These are phyloP conservation scores for Homarus gammarus DNA, from an alignment of 2,888 invertebrate genomes.

Conservation along the genomic window DNA sequence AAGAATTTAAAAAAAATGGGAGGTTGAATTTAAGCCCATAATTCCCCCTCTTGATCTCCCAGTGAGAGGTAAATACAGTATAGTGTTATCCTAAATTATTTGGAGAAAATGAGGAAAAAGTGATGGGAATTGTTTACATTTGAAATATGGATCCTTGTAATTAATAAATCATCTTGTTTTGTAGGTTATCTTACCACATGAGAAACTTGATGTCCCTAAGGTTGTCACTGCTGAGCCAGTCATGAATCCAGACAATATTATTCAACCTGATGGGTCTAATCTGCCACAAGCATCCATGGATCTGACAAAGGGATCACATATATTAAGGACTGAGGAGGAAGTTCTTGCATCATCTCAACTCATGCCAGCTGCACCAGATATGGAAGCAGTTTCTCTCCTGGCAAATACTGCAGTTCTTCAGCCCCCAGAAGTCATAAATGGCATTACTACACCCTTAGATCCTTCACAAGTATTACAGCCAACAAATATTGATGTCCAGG, in stretches of 20 bases:
- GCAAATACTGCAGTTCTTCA: constrained; percentile 27
- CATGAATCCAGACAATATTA: background rate
- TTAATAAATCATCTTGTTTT: too few relatives aligned
- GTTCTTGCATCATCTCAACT: constrained; percentile 22
- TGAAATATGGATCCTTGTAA: too few relatives aligned
- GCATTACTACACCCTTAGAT: constrained; percentile 21
- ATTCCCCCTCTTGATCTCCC: too few relatives aligned
- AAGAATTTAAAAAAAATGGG: too few relatives aligned
- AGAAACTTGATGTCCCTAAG: constrained; percentile 13
- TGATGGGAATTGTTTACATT: too few relatives aligned
- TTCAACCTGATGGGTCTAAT: background rate
- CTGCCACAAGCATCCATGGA: constrained; percentile 5
- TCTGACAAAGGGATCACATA: constrained; percentile 24
- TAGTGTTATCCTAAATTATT: too few relatives aligned
- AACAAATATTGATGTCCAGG: constrained; percentile 18
- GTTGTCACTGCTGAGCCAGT: constrained; percentile 26
- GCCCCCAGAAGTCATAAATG: constrained; percentile 27
- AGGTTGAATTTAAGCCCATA: too few relatives aligned
- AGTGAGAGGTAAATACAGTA: too few relatives aligned
- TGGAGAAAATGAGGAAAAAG: too few relatives aligned
- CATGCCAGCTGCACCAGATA: constrained; percentile 27
- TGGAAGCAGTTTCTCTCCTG: constrained; percentile 23
- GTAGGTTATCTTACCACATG: constrained; percentile 33
- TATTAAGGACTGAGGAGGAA: constrained; percentile 11
- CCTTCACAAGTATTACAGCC: constrained; percentile 29